Evolutionary conservation across 2,888 invertebrate genomes (phyloP).

Genomic region (Drosophila sordidapex): DNA sequence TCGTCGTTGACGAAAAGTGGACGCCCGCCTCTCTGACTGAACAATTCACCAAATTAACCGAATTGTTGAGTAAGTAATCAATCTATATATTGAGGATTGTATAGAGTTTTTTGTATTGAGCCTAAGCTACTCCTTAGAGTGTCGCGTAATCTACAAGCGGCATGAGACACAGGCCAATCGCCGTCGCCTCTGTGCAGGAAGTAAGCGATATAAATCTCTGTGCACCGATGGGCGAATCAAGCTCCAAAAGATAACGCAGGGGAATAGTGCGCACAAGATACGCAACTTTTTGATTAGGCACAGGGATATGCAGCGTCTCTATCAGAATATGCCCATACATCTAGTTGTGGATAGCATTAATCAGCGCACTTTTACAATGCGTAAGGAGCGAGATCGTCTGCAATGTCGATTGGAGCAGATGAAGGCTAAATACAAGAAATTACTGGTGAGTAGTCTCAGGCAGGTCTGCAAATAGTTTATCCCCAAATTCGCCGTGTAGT

Average conservation of each 20-base stretch:
- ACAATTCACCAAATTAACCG: conserved; percentile 78
- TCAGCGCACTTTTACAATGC: conserved; percentile 83
- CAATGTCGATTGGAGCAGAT: conserved; percentile 66
- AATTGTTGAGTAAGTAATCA: conserved; percentile 77
- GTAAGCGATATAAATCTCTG: conserved; percentile 67
- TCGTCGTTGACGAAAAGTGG: conserved; percentile 82
- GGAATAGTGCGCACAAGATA: conserved; percentile 76
- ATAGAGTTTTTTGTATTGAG: neutral
- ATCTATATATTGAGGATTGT: neutral
- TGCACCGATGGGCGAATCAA: conserved; percentile 80
- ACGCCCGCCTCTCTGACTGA: conserved; percentile 74
- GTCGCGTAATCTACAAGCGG: conserved; percentile 69
- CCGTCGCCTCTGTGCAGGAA: conserved; percentile 51
- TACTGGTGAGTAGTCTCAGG: conserved; percentile 64
- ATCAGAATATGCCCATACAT: conserved; percentile 82
- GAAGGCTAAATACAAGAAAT: conserved; percentile 67
- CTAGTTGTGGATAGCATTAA: conserved; percentile 82
- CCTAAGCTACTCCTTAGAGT: conserved; percentile 49
- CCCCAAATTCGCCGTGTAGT: conserved; percentile 44
- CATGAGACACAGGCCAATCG: conserved; percentile 73
- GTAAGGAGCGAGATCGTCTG: conserved; percentile 83
- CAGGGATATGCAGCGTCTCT: conserved; percentile 82
- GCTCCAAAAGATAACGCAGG: conserved; percentile 74
- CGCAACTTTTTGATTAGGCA: conserved; percentile 81
- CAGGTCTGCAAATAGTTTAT: neutral